phyloP scores from a whole-genome alignment of 2,888 invertebrate species.

The Baronia brevicornis region DNA sequence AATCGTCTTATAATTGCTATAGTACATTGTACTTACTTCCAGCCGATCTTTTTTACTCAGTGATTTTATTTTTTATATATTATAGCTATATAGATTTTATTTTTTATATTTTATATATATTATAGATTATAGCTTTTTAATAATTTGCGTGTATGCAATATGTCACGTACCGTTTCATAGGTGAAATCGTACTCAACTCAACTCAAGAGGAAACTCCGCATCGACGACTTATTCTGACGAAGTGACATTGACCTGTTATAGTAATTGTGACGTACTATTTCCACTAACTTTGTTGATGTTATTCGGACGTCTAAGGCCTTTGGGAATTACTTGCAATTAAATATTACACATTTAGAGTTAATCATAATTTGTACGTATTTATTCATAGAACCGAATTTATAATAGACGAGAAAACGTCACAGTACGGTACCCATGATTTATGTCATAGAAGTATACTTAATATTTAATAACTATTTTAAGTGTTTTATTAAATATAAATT shows the following conservation, averaged over 20 bases:
- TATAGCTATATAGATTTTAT: slow-evolving; percentile 7
- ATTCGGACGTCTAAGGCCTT: slow-evolving; percentile 24
- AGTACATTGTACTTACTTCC: too few species aligned
- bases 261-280: slow-evolving; percentile 7
- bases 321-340: slow-evolving; percentile 38
- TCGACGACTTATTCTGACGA: slow-evolving; percentile 7
- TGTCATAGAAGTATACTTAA: too few species aligned
- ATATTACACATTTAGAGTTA: too few species aligned
- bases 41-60: slow-evolving; percentile 4
- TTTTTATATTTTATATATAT: background rate
- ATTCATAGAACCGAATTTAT: slow-evolving; percentile 29
- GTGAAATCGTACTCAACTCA: background rate
- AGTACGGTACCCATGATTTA: slow-evolving; percentile 25
- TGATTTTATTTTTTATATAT: too few species aligned
- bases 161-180: slow-evolving; percentile 6
- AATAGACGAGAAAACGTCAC: slow-evolving; percentile 23
- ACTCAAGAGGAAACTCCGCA: background rate
- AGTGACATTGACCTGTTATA: background rate
- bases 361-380: slow-evolving; percentile 19
- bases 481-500: too few species aligned
- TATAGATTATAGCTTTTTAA: slow-evolving; percentile 1
- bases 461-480: too few species aligned
- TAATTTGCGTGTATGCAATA: background rate
- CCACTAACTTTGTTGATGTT: slow-evolving; percentile 2
- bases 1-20: too few species aligned